Base-by-base conservation (phyloP, 2,113 vertebrate genomes). In the Coturnix japonica region DNA sequence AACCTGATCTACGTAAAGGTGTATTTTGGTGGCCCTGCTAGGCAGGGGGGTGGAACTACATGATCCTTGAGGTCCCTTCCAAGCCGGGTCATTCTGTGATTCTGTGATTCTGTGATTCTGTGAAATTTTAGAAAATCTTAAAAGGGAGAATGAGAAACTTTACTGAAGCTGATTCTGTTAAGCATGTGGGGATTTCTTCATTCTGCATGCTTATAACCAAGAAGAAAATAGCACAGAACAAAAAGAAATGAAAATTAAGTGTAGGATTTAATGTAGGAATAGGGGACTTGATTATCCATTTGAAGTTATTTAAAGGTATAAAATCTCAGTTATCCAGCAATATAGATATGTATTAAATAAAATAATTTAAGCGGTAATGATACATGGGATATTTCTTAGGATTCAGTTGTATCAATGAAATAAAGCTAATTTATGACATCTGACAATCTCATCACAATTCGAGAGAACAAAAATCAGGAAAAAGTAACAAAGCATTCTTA, bases 391-490 rank as follows among this genome's bases (percentile, higher is more conserved):
- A 46, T 64, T 75, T 54, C 19, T 66, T 49, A 44, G 44, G 17
- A 61, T 61, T 77, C 13, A 8, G 64, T 83, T 20, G 1, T 46
- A 64, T 71, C 31, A 71, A 4, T 31, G 25, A 67, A 64, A 71
- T 4, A 59, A 69, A 35, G 49, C 11, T 71, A 44, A 37, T 51
- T 89, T 59, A 37, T 10, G 51, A 7, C 51, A 15, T 4, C n/a
- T 85, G 57, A 9, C 17, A 46, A 11, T 22, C 33, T 26, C 21
- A 69, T 35, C 9, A 79, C 56, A 17, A 60, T 59, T 22, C 46
- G 49, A 66, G 37, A 72, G 59, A 76, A 57, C 0, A 0, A 57
- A 57, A 87, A 66, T 9, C 6, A 1, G 4, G 19, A 60, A 67
- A 74, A 25, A 19, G 2, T 13, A 18, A 47, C 1, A 2, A 76